These are phyloP conservation scores for Nansenia antarctica DNA, from an alignment of 2,113 vertebrate species.

Conservation along the genomic window DNA sequence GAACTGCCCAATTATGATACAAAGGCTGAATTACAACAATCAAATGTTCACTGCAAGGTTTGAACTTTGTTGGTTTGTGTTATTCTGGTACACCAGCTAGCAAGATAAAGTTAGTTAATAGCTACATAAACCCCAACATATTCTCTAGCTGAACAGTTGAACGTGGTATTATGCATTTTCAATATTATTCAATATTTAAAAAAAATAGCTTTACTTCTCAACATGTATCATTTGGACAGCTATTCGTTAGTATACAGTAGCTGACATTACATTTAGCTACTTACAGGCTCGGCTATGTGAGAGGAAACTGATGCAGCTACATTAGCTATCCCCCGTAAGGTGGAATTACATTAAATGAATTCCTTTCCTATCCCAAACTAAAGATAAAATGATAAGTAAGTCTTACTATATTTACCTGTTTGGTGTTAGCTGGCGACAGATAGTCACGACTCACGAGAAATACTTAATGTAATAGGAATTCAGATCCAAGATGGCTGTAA, in stretches of 20 bases:
- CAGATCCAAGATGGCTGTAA: conserved; percentile 24
- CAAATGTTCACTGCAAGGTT: too few species aligned
- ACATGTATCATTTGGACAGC: not conserved
- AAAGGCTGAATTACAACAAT: too few species aligned
- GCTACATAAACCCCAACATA: not conserved
- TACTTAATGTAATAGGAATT: conserved; percentile 27
- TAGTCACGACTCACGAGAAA: conserved; percentile 10
- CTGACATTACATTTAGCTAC: not conserved
- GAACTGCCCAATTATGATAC: too few species aligned
- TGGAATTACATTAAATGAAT: not conserved
- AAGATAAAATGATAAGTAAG: not conserved
- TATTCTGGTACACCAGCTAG: too few species aligned
- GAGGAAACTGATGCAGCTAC: too few species aligned
- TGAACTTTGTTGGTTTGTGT: too few species aligned
- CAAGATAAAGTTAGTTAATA: not conserved
- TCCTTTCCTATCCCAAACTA: not conserved
- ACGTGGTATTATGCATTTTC: too few species aligned
- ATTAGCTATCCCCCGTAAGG: too few species aligned
- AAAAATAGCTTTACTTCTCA: too few species aligned
- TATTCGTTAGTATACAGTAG: not conserved
- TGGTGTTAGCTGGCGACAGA: conserved; percentile 10
- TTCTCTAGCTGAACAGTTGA: not conserved
- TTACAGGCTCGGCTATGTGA: not conserved
- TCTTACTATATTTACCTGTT: not conserved
- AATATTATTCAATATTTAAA: too few species aligned